Percentiles rank a stretch among this genome's conserved stretches.
These are phyloP conservation scores for Pipistrellus nathusii DNA, from an alignment of 2,797 vertebrate species.

Conservation along the genomic window DNA sequence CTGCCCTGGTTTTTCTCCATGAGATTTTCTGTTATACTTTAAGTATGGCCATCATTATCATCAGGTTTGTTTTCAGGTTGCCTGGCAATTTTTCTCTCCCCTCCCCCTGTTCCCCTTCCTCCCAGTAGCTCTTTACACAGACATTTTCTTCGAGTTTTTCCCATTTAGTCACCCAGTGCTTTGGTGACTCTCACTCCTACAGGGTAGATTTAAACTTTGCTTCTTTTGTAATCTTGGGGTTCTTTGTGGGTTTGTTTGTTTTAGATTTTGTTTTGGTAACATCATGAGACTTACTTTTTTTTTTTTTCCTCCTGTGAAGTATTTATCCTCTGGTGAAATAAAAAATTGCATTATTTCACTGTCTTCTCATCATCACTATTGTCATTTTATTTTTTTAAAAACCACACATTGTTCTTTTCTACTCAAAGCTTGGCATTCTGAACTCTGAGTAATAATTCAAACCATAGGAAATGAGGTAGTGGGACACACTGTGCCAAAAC, in stretches of 20 bases:
- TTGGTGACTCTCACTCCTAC: conserved; percentile 59
- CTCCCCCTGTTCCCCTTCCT: background rate
- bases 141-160: conserved; percentile 62
- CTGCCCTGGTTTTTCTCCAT: background rate
- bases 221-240: conserved; percentile 52
- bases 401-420: conserved; percentile 69
- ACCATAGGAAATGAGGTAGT: conserved; percentile 49
- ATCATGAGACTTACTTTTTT: conserved; percentile 33
- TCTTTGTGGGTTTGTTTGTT: background rate
- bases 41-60: background rate
- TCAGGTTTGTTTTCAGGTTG: conserved; percentile 65
- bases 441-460: conserved; percentile 61
- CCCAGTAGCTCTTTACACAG: background rate
- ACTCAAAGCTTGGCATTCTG: conserved; percentile 62
- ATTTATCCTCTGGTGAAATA: conserved; percentile 33
- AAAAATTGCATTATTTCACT: conserved; percentile 60
- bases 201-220: conserved; percentile 60
- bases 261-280: conserved; percentile 57
- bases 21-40: background rate
- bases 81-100: conserved; percentile 33
- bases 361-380: conserved; percentile 73
- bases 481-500: conserved; percentile 34
- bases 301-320: background rate
- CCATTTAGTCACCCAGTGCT: conserved; percentile 51
- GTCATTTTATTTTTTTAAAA: conserved; percentile 64